These are phyloP conservation scores for Scelioninae gen. 2 DNA, from an alignment of 2,888 invertebrate species.

Conservation along the genomic window DNA sequence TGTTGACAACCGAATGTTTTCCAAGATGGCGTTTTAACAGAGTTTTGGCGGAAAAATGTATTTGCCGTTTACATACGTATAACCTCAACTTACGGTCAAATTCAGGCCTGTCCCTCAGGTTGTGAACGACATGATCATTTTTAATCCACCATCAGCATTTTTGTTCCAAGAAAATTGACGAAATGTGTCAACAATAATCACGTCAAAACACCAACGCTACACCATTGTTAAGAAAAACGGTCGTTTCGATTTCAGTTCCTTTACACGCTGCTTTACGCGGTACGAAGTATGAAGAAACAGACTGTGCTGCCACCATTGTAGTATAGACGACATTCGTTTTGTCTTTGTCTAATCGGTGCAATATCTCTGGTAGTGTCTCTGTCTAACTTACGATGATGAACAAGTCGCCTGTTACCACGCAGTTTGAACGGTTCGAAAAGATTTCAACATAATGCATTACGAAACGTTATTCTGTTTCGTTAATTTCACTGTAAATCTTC, in stretches of 20 bases:
- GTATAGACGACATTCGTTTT: too few relatives aligned
- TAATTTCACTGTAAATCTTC: too few relatives aligned
- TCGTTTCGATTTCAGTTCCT: neutral
- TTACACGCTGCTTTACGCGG: conserved; percentile 1
- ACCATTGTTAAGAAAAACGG: conserved; percentile 36
- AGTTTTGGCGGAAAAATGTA: conserved; percentile 69
- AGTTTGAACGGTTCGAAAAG: too few relatives aligned
- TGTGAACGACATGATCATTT: conserved; percentile 59
- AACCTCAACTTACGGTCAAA: conserved; percentile 55
- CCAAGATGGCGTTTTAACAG: conserved; percentile 71
- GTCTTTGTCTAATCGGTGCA: too few relatives aligned
- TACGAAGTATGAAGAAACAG: neutral
- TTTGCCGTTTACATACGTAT: conserved; percentile 3
- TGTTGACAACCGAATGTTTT: conserved; percentile 70
- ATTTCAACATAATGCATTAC: too few relatives aligned
- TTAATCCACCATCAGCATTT: neutral
- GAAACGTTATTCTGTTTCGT: too few relatives aligned
- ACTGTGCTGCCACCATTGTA: conserved; percentile 10
- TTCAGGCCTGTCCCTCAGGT: conserved; percentile 49
- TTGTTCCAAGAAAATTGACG: neutral
- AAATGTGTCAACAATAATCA: conserved; percentile 34
- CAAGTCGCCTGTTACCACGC: too few relatives aligned
- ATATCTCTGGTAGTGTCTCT: too few relatives aligned
- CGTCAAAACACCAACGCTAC: conserved; percentile 43
- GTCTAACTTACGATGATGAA: too few relatives aligned